Conservation (phyloP, 2,113 vertebrate genomes). For the Aldabrachelys gigantea region DNA sequence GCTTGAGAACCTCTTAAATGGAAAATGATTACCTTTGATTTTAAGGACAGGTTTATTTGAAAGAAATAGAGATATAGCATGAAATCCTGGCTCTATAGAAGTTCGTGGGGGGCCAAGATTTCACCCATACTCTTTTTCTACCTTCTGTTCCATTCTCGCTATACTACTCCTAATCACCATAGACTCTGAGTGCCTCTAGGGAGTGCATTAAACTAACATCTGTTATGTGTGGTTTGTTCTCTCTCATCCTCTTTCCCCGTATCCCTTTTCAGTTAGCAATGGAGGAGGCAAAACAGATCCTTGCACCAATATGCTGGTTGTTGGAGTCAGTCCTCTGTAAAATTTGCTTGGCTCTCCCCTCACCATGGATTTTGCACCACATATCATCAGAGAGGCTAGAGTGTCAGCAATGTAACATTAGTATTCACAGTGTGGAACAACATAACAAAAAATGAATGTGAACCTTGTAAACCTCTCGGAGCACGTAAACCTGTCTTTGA, state of each 20-base stretch:
- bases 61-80: accelerated
- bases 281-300: neutral
- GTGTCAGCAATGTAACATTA: neutral
- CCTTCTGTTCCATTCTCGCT: neutral
- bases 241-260: neutral
- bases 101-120: neutral
- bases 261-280: neutral
- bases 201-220: neutral
- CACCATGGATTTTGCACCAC: neutral
- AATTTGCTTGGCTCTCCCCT: neutral
- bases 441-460: neutral
- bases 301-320: neutral
- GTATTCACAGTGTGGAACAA: neutral
- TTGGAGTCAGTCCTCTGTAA: constrained; percentile 17
- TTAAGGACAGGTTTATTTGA: neutral
- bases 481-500: neutral
- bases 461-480: neutral
- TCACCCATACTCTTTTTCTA: neutral
- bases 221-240: neutral
- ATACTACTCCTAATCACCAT: neutral
- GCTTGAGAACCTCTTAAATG: neutral
- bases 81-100: neutral
- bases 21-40: neutral
- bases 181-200: neutral
- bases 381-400: neutral